These are phyloP conservation scores for Esox masquinongy DNA, from an alignment of 2,797 vertebrate species.

Conservation along the genomic window DNA sequence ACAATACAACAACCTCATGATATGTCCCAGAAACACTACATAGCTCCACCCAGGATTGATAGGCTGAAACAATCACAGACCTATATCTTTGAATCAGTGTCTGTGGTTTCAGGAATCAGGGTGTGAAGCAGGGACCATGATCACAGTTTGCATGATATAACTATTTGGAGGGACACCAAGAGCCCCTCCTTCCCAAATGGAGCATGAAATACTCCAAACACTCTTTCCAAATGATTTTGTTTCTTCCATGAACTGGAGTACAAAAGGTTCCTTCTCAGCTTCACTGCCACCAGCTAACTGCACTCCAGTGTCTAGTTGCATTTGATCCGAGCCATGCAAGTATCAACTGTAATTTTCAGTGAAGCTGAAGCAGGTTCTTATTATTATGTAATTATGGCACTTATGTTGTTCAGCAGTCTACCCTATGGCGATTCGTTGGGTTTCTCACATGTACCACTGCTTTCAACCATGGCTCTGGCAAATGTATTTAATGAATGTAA, in stretches of 20 bases:
- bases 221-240: slow-evolving; percentile 27
- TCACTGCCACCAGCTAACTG: slow-evolving; percentile 20
- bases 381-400: slow-evolving; percentile 39
- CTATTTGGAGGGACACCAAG: slow-evolving; percentile 34
- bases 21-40: slow-evolving; percentile 25
- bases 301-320: slow-evolving; percentile 23
- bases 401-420: slow-evolving; percentile 16
- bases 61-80: slow-evolving; percentile 40
- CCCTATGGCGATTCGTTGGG: not conserved
- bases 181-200: slow-evolving; percentile 42
- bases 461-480: not conserved
- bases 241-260: slow-evolving; percentile 29
- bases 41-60: slow-evolving; percentile 10
- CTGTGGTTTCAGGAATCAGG: slow-evolving; percentile 32
- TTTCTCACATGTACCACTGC: not conserved
- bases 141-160: slow-evolving; percentile 38
- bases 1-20: slow-evolving; percentile 35
- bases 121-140: slow-evolving; percentile 11
- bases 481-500: slow-evolving; percentile 3
- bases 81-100: slow-evolving; percentile 25
- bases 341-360: slow-evolving; percentile 10
- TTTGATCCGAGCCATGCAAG: slow-evolving; percentile 14
- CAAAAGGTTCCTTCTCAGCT: not conserved
- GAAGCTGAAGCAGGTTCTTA: slow-evolving; percentile 25
- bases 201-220: slow-evolving; percentile 21